These are phyloP conservation scores for Thereva nobilitata DNA, from an alignment of 2,888 invertebrate species.

Conservation along the genomic window DNA sequence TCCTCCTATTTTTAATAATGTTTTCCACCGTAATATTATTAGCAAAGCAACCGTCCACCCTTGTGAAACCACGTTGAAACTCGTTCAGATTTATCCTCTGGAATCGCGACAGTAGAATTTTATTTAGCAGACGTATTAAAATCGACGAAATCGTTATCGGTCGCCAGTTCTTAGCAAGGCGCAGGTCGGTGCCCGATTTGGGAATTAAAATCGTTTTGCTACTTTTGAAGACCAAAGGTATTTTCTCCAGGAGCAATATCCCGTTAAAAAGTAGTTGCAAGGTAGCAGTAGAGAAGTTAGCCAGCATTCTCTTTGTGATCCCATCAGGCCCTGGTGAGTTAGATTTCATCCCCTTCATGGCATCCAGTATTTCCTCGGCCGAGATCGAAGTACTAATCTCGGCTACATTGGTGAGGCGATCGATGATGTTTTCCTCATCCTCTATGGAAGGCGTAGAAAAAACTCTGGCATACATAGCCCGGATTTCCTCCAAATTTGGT, in stretches of 20 bases:
- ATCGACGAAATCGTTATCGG: constrained; percentile 42
- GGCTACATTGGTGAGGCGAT: no score
- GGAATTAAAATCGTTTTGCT: constrained; percentile 12
- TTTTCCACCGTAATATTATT: not conserved
- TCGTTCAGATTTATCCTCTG: constrained; percentile 39
- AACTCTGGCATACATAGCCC: no score
- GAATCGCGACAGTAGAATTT: not conserved
- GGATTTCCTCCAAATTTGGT: no score
- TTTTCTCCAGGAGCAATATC: no score
- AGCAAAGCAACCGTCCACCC: constrained; percentile 5
- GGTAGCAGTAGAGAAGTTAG: not conserved
- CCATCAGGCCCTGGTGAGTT: not conserved
- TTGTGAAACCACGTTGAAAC: constrained; percentile 33
- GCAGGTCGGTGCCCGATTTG: no score
- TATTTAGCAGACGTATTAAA: not conserved
- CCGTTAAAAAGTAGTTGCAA: not conserved
- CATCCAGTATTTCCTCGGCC: not conserved
- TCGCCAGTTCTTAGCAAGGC: constrained; percentile 45
- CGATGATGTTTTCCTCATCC: no score
- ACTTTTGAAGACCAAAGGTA: not conserved
- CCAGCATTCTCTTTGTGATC: not conserved
- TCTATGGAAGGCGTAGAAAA: no score
- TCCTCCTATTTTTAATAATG: no score
- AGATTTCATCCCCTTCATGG: not conserved
- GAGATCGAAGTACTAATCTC: no score